Percentiles rank a stretch among this genome's conserved stretches.
Evolutionary conservation across 1,140 invertebrate genomes (phyloP).

Genomic region (Nasonia giraulti): DNA sequence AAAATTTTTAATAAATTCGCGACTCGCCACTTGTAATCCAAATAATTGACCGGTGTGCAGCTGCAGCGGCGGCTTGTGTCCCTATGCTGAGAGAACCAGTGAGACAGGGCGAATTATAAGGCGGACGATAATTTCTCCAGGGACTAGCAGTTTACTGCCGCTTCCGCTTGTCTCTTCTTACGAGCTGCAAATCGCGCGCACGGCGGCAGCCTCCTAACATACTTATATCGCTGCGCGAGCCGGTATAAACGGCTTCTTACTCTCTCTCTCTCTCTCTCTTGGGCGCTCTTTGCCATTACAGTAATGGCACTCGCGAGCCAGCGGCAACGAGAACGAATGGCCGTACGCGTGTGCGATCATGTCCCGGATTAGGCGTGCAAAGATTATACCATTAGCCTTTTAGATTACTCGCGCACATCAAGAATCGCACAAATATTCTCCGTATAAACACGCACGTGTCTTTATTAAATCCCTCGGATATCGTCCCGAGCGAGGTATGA

Average conservation of each 20-base stretch:
- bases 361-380: background rate
- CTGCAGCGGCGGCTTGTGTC: background rate
- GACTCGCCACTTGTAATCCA: slow-evolving; percentile 6
- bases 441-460: background rate
- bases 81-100: background rate
- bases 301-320: background rate
- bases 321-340: background rate
- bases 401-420: no score
- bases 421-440: background rate
- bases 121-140: slow-evolving; percentile 59
- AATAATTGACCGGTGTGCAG: slow-evolving; percentile 29
- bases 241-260: background rate
- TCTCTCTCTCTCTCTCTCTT: background rate
- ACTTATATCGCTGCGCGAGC: slow-evolving; percentile 7
- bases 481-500: background rate
- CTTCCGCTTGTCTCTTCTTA: slow-evolving; percentile 39
- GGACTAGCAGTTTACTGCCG: slow-evolving; percentile 48
- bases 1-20: slow-evolving; percentile 13
- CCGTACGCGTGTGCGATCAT: background rate
- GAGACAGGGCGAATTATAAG: slow-evolving; percentile 33
- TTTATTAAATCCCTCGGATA: slow-evolving; percentile 31
- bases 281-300: background rate
- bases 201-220: background rate
- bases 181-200: slow-evolving; percentile 34
- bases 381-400: background rate